Base-by-base conservation (phyloP, 2,888 invertebrate species). In the Drepanosiphum platanoidis region DNA sequence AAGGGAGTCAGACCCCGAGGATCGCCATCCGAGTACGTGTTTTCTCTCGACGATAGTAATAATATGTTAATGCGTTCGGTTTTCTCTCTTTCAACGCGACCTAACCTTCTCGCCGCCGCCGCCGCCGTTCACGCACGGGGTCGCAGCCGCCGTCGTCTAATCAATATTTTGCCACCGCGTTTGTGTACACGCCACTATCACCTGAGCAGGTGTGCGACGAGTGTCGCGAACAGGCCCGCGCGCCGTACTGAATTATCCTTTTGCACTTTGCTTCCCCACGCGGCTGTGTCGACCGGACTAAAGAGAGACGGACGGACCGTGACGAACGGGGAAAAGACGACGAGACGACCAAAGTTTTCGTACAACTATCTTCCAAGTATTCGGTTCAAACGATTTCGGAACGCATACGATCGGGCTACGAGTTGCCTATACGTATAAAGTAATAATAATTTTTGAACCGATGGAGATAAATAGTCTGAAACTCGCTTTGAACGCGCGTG, bases 151-250 rank as follows among this genome's bases (percentile, higher is more conserved):
- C n/a, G 34, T 46, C 1, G 79, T 42, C 52, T 78, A 64, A 78
- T 64, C 78, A 64, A 78, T 78, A 78, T 78, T 64, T 64, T 64
- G 32, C 64, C 77, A 42, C 64, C 77, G 1, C 30, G 64, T 42
- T 39, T 36, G 11, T 32, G 15, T 2, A 15, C n/a, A 7, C 9
- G 7, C 46, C n/a, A 11, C 74, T 46, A 52, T 77, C 61, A 77
- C 58, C 58, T 74, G 32, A 42, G n/a, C n/a, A 36, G n/a, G 15
- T 34, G 34, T n/a, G 61, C 18, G 1, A n/a, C 22, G 18, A 7
- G 2, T 27, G 11, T 42, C 78, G 3, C 39, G 22, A 39, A 5
- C 11, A 66, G 64, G 27, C 42, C 78, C 78, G 3, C 39, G 22
- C 30, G 11, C 11, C 42, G 64, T 22, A 66, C 78, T 27, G n/a